phyloP scores from a whole-genome alignment of 2,113 vertebrate species.

The Budorcas taxicolor region DNA sequence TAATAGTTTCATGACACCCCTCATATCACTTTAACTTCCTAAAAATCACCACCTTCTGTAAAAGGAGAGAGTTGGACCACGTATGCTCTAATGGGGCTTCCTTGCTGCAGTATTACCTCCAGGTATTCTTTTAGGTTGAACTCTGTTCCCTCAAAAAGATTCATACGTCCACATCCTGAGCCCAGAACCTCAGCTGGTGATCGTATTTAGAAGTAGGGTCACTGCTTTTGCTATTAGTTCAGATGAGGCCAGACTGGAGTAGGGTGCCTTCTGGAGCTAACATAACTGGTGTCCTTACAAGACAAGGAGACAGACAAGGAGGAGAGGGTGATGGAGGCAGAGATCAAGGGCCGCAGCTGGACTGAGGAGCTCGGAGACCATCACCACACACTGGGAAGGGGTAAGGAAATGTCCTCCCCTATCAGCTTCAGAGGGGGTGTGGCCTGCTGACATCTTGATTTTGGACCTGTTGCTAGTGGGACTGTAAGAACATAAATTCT shows the following conservation, averaged over 20 bases:
- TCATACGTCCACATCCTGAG: not conserved
- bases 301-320: not conserved
- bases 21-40: not conserved
- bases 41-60: not conserved
- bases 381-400: not conserved
- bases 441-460: not conserved
- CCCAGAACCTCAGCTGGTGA: too few relatives aligned
- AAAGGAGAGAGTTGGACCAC: too few relatives aligned
- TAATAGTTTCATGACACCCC: not conserved
- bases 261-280: not conserved
- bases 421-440: fast-evolving
- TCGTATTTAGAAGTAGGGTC: not conserved
- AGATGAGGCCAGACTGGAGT: not conserved
- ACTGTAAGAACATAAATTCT: not conserved
- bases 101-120: too few relatives aligned
- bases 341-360: fast-evolving
- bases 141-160: not conserved
- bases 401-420: not conserved
- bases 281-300: not conserved
- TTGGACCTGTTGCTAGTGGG: not conserved
- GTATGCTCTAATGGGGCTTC: fast-evolving
- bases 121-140: not conserved
- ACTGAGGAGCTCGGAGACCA: fast-evolving
- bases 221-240: not conserved
- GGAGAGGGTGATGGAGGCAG: not conserved